phyloP scores from a whole-genome alignment of 2,797 vertebrate species.

The Enteromius radiatus region DNA sequence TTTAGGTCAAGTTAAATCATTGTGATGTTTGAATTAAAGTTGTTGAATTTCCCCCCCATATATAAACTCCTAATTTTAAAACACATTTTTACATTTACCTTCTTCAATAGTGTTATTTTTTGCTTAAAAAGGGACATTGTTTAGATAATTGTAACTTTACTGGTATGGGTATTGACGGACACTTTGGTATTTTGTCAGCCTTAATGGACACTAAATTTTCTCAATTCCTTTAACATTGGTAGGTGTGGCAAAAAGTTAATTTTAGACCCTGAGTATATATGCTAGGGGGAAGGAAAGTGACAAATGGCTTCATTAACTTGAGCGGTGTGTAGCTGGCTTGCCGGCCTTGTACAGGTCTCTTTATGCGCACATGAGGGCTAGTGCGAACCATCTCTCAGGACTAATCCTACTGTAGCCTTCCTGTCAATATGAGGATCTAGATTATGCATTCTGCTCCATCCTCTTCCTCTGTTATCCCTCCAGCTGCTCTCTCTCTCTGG shows the following conservation, averaged over 20 bases:
- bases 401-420: background rate
- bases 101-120: background rate
- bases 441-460: background rate
- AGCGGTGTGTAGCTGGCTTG: background rate
- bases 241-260: background rate
- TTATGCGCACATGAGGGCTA: background rate
- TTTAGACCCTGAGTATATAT: background rate
- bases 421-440: background rate
- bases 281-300: background rate
- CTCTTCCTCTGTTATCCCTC: constrained; percentile 30
- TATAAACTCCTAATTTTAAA: background rate
- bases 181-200: background rate
- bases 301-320: constrained; percentile 8
- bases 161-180: background rate
- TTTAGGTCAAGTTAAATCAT: background rate
- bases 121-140: background rate
- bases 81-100: background rate
- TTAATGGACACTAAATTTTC: constrained; percentile 16
- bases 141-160: background rate
- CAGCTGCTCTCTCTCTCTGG: constrained; percentile 41
- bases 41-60: background rate
- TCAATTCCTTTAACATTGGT: background rate
- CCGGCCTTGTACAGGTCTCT: background rate
- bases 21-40: background rate
- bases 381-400: constrained; percentile 10